Evolutionary conservation across 2,113 vertebrate genomes (phyloP), one percentile per base, ranked within the genome.

Genomic region (Crypturellus undulatus): DNA sequence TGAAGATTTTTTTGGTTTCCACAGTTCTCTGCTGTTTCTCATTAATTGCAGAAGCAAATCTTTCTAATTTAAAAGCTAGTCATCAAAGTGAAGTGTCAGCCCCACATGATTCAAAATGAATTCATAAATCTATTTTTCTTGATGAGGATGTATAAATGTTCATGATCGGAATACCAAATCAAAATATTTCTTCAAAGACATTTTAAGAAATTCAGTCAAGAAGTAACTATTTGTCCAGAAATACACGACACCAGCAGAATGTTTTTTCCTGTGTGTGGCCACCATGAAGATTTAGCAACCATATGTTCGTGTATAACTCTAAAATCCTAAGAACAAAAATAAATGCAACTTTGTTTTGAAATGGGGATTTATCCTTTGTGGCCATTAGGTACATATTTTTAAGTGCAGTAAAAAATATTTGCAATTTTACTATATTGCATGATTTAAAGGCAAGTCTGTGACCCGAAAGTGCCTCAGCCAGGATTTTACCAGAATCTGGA

Each of bases 21-120:
- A 78, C 52, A 85, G 40, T 71, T 71, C 32, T 94, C 30, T 58
- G 40, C 12, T 63, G 59, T n/a, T 92, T 90, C 64, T 71, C 43
- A 92, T 90, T 91, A 90, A 90, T 7, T 90, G 43, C 9, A 89
- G 90, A 40, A 80, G 40, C 18, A 79, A 92, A 59, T 52, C 45
- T 79, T 79, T 70, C 92, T 84, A 92, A 95, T 89, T 94, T 91
- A 77, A 95, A 96, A 97, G 59, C 32, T 82, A 93, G 86, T 88
- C 28, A 70, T 36, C 22, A 65, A 83, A 43, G 73, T 45, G 64
- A 92, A 89, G 34, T 70, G 40, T 72, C 49, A 72, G 9, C 10
- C 34, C 18, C 52, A 87, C 17, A 24, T 56, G 52, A 86, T 30
- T 87, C 19, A 79, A 67, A 87, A 49, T 68, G 85, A 93, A 97